Conservation (phyloP, 2,888 invertebrate species). For the Eubasilissa splendida region DNA sequence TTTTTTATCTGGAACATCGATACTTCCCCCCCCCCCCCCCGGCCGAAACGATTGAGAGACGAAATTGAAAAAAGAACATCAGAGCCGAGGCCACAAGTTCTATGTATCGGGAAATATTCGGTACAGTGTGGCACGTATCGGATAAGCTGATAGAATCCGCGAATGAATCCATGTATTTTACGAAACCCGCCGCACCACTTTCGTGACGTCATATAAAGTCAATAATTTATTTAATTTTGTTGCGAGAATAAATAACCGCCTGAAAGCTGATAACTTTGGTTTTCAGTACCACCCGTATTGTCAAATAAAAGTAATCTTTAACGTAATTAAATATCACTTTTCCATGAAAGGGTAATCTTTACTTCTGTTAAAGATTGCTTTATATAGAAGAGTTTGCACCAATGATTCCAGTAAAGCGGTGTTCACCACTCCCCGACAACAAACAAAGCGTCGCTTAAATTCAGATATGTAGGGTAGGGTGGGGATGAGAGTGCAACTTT, state of each 20-base stretch:
- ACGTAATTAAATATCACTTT: no score
- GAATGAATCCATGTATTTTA: constrained; percentile 30
- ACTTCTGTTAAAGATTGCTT: no score
- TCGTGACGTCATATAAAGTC: neutral
- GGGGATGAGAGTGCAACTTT: no score
- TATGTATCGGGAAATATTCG: constrained; percentile 3
- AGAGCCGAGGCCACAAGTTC: neutral
- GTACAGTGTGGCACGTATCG: constrained; percentile 17
- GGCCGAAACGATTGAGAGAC: constrained; percentile 35
- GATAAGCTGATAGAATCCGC: constrained; percentile 4
- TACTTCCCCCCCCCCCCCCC: constrained; percentile 25
- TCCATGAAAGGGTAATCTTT: no score
- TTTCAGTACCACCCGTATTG: no score
- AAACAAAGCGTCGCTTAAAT: no score
- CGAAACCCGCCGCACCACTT: constrained; percentile 26
- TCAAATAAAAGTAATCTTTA: neutral
- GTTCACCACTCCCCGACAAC: no score
- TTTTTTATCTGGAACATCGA: constrained; percentile 14
- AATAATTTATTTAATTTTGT: constrained; percentile 1
- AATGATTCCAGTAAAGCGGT: no score
- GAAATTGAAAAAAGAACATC: constrained; percentile 32
- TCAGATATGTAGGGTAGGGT: no score
- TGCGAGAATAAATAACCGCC: neutral
- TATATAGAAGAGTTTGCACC: no score
- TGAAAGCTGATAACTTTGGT: no score